Percentiles rank a stretch among this genome's conserved stretches.
These are phyloP conservation scores for Gasterosteus nipponicus DNA, from an alignment of 2,113 vertebrate genomes.

Conservation along the genomic window DNA sequence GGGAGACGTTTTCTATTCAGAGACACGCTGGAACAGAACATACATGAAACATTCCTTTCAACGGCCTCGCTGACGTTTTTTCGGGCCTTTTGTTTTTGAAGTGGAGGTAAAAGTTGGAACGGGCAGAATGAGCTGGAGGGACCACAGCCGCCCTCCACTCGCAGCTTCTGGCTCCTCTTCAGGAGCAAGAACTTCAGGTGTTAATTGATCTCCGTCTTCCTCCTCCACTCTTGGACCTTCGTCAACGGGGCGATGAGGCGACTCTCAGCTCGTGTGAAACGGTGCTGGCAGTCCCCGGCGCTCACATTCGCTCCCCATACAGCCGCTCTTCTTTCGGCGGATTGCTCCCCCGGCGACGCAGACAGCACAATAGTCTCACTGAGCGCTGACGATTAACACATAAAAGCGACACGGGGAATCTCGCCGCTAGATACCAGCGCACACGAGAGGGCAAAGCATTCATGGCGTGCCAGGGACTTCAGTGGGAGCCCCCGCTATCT, in stretches of 20 bases:
- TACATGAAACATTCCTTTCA: no score
- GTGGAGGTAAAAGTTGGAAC: no score
- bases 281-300: conserved; percentile 66
- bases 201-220: conserved; percentile 18
- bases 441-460: conserved; percentile 74
- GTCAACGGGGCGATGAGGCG: conserved; percentile 66
- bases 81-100: no score
- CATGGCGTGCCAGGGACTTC: conserved; percentile 73
- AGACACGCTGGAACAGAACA: no score
- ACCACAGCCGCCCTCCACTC: background rate
- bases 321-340: conserved; percentile 30
- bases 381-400: conserved; percentile 80
- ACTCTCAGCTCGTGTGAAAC: conserved; percentile 76
- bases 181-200: conserved; percentile 19
- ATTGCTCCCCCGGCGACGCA: conserved; percentile 71
- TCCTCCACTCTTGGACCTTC: conserved; percentile 70
- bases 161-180: background rate
- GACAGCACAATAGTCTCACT: conserved; percentile 76
- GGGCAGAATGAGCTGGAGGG: background rate
- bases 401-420: conserved; percentile 80
- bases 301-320: conserved; percentile 66
- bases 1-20: no score
- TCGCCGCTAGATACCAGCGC: conserved; percentile 75
- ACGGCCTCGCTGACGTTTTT: no score
- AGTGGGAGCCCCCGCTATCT: conserved; percentile 77